These are phyloP conservation scores for Busseola fusca DNA, from an alignment of 2,888 invertebrate species.

Conservation along the genomic window DNA sequence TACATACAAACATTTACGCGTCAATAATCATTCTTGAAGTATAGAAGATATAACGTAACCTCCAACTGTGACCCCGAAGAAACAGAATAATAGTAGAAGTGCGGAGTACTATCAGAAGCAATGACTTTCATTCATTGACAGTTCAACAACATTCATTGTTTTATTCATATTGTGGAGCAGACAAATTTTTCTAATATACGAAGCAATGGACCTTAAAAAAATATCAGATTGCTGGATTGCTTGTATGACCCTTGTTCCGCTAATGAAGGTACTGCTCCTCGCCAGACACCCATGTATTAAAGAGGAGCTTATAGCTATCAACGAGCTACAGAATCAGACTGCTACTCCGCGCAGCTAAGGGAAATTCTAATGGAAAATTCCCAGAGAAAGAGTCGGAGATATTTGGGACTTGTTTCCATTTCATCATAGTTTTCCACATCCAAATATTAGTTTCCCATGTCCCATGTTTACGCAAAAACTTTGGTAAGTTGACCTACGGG, in stretches of 20 bases:
- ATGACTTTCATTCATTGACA: not conserved
- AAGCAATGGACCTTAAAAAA: not conserved
- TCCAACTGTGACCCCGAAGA: not conserved
- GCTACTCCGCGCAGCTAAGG: not conserved
- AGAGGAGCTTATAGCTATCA: not conserved
- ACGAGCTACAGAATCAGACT: not conserved
- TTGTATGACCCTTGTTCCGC: not conserved
- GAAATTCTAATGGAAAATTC: not conserved
- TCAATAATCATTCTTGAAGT: too few relatives aligned
- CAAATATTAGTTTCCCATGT: conserved; percentile 51
- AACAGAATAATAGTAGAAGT: not conserved
- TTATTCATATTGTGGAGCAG: not conserved
- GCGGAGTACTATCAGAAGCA: not conserved
- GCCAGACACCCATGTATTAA: not conserved
- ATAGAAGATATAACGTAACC: too few relatives aligned
- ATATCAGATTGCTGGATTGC: not conserved
- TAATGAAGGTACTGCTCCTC: not conserved
- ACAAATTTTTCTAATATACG: not conserved
- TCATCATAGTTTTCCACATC: conserved; percentile 23
- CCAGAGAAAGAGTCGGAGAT: not conserved
- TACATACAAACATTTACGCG: too few relatives aligned
- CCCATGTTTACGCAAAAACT: conserved; percentile 56
- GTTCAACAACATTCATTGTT: not conserved
- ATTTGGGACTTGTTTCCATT: conserved; percentile 11
- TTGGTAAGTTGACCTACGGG: conserved; percentile 41